Percentiles rank a stretch among this genome's conserved stretches.
Evolutionary conservation across 2,888 invertebrate species (phyloP).

Genomic region (Gryllus longicercus): DNA sequence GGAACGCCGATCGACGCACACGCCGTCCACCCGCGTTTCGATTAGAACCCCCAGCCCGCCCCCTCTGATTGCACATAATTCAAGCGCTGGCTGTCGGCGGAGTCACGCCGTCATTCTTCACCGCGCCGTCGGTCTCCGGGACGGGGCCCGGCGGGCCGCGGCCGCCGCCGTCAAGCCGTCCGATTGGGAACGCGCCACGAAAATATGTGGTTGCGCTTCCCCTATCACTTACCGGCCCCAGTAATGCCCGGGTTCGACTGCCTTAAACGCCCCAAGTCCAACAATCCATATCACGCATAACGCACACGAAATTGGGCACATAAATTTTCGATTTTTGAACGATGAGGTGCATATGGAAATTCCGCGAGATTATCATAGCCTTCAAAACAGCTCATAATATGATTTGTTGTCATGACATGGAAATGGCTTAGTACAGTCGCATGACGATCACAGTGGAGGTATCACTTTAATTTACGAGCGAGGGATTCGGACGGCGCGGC

Average conservation of each 20-base stretch:
- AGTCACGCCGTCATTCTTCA: constrained; percentile 17
- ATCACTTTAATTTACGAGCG: constrained; percentile 7
- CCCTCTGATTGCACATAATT: background rate
- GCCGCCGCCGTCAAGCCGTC: background rate
- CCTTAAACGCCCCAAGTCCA: constrained; percentile 4
- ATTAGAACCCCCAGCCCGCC: background rate
- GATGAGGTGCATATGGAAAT: constrained; percentile 17
- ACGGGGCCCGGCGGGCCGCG: background rate
- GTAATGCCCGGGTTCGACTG: background rate
- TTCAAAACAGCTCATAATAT: constrained; percentile 17
- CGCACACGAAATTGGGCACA: constrained; percentile 1
- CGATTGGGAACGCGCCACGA: background rate
- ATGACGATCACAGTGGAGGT: background rate
- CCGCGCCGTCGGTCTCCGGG: background rate
- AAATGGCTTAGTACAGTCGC: constrained; percentile 17
- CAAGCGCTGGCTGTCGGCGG: background rate
- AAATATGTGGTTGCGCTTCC: background rate
- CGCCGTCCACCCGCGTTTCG: background rate
- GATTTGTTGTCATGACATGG: background rate
- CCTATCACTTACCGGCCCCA: constrained; percentile 7
- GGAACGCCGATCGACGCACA: too few species aligned
- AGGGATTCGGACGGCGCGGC: background rate
- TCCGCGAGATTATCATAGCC: background rate
- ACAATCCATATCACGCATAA: constrained; percentile 10
- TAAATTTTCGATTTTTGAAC: constrained; percentile 17